phyloP scores from a whole-genome alignment of 2,113 vertebrate species.

The human (Homo sapiens) region DNA sequence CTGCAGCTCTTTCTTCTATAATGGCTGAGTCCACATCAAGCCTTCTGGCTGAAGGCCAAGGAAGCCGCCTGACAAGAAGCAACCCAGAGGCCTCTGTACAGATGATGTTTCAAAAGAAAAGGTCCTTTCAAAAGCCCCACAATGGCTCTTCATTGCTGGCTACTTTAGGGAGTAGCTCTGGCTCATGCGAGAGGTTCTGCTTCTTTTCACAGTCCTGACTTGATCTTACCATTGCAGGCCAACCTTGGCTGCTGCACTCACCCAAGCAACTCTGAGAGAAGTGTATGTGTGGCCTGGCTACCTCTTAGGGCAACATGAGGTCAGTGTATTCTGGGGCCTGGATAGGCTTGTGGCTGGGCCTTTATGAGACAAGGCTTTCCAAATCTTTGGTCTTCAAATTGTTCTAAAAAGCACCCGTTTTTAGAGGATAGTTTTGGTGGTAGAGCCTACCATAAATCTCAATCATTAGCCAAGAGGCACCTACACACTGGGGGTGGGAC shows the following conservation, averaged over 20 bases:
- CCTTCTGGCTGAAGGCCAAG: conserved; percentile 23
- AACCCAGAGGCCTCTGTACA: background rate
- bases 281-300: background rate
- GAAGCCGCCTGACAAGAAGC: conserved; percentile 39
- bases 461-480: background rate
- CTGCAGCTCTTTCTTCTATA: background rate
- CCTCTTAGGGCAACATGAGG: background rate
- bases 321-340: background rate
- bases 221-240: background rate
- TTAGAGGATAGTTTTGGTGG: background rate
- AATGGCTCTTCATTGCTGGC: conserved; percentile 34
- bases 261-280: background rate
- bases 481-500: background rate
- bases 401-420: background rate
- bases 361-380: background rate
- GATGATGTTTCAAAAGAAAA: conserved; percentile 59
- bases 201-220: conserved; percentile 39
- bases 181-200: conserved; percentile 5
- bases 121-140: conserved; percentile 44
- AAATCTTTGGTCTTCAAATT: background rate
- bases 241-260: background rate
- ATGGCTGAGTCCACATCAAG: background rate
- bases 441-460: background rate
- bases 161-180: conserved; percentile 21
- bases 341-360: background rate